Conservation (phyloP, 2,888 invertebrate genomes). For the Oscheius onirici region DNA sequence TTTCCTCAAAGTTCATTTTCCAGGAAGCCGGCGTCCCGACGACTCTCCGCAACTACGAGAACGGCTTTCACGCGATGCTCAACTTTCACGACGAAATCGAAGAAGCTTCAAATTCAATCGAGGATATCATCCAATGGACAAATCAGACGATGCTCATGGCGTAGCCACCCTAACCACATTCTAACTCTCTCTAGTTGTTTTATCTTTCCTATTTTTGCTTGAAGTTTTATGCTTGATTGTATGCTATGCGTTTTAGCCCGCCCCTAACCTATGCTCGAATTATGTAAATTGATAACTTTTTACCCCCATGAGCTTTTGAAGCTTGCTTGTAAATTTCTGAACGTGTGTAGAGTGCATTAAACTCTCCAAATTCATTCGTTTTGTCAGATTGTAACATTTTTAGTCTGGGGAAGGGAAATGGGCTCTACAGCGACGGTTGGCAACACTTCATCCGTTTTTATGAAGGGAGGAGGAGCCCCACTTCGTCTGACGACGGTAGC, state of each 20-base stretch:
- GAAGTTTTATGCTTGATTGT: too few species aligned
- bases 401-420: neutral
- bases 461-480: neutral
- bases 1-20: too few species aligned
- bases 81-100: conserved; percentile 57
- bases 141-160: neutral
- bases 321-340: neutral
- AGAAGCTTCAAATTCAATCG: conserved; percentile 43
- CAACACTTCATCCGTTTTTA: neutral
- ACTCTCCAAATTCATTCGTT: neutral
- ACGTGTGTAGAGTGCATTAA: neutral
- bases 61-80: conserved; percentile 64
- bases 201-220: too few species aligned
- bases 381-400: neutral
- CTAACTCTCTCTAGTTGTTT: too few species aligned
- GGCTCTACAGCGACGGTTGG: neutral
- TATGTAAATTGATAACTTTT: too few species aligned
- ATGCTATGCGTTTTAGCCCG: too few species aligned
- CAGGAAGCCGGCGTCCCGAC: conserved; percentile 61
- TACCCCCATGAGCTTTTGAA: too few species aligned
- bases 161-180: too few species aligned
- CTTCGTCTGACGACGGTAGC: neutral
- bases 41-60: conserved; percentile 54
- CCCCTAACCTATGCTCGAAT: too few species aligned
- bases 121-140: conserved; percentile 46